phyloP scores from a whole-genome alignment of 53 echinoderm and acorn worm genomes.

The Astropecten irregularis region DNA sequence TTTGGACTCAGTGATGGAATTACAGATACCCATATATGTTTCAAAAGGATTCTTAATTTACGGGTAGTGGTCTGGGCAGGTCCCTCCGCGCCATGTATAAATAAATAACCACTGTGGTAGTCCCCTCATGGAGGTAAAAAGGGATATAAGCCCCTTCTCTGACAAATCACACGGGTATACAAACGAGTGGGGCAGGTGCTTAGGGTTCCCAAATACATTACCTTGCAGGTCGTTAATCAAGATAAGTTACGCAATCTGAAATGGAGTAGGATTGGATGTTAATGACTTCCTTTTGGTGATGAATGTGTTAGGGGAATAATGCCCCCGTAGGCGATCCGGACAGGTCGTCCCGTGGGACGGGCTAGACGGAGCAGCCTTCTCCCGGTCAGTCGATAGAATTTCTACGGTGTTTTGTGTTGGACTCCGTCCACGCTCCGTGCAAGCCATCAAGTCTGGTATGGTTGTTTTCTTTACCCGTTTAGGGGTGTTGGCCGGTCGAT shows the following conservation, averaged over 20 bases:
- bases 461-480: constrained; percentile 8
- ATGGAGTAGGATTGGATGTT: constrained; percentile 34
- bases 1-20: background rate
- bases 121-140: too few relatives aligned
- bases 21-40: constrained; percentile 23
- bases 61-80: background rate
- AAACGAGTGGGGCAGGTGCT: constrained; percentile 36
- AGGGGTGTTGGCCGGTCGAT: background rate
- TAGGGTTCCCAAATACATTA: background rate
- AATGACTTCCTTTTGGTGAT: constrained; percentile 44
- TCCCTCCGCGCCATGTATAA: constrained; percentile 23
- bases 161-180: constrained; percentile 16
- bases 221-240: constrained; percentile 50
- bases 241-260: constrained; percentile 43
- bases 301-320: background rate
- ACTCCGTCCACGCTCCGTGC: background rate
- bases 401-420: background rate
- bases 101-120: constrained; percentile 20
- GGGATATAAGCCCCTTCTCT: too few relatives aligned
- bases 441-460: background rate
- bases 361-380: background rate
- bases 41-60: constrained; percentile 10
- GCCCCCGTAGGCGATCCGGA: background rate
- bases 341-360: constrained; percentile 24
- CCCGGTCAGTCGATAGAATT: background rate